phyloP scores from a whole-genome alignment of 2,888 invertebrate species.

The Julus scanicus region DNA sequence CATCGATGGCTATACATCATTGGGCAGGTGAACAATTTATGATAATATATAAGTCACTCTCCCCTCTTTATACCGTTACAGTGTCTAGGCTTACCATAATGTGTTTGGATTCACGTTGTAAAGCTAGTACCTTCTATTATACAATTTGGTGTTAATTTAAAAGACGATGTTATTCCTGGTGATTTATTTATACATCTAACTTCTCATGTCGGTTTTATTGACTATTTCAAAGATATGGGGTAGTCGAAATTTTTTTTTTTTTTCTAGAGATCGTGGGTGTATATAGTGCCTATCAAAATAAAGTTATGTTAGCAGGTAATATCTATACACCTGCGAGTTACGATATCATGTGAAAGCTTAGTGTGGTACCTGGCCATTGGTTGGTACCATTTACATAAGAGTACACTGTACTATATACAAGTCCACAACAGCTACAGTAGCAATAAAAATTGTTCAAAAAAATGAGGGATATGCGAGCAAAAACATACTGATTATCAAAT shows the following conservation, averaged over 20 bases:
- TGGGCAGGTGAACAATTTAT: constrained; percentile 10
- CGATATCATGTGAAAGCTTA: neutral
- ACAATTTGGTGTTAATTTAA: neutral
- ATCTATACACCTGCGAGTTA: neutral
- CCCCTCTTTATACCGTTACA: constrained; percentile 24
- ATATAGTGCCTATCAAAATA: neutral
- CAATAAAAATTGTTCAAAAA: too few species aligned
- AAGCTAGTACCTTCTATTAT: neutral
- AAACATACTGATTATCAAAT: too few species aligned
- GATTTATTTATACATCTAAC: neutral
- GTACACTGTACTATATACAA: too few species aligned
- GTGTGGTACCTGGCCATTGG: too few species aligned
- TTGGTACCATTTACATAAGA: too few species aligned
- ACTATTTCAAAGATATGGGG: neutral
- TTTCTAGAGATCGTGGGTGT: neutral
- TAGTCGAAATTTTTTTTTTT: neutral
- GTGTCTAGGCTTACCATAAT: neutral
- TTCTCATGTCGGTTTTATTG: constrained; percentile 6
- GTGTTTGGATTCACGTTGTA: neutral
- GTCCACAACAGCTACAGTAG: too few species aligned
- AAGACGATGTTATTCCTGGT: neutral
- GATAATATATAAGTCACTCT: neutral
- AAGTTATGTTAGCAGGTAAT: neutral
- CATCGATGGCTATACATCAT: neutral
- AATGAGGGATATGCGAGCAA: too few species aligned